Base-by-base conservation (phyloP, 2,888 invertebrate genomes). In the Drosophila birchii region DNA sequence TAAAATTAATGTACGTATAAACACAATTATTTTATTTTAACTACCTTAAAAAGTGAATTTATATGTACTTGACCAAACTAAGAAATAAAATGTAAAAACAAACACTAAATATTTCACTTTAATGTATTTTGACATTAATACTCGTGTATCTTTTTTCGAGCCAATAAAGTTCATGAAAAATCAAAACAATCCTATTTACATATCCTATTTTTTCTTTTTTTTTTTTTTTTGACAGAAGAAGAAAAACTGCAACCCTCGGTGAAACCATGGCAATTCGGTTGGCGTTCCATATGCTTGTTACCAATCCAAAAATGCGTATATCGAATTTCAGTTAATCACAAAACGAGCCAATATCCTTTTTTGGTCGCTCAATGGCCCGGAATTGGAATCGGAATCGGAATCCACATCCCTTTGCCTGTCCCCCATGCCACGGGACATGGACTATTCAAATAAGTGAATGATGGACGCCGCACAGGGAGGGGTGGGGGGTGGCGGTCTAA, bases 371-470 rank as follows among this genome's bases (percentile, higher is more conserved):
- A 63, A 64, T 63, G 63, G 64, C 38, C 63, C 45, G 63, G 45
- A 47, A 61, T 61, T 58, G 18, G 32, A 57, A 32, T 57, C 23
- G 36, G 20, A 57, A 29, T 16, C 57, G 44, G 38, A n/a, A 39
- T 55, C 39, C 43, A 14, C 18, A 11, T 45, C 32, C 47, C 26
- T 16, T 7, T 23, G 29, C 29, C 9, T 9, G 47, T 45, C 16
- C 29, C 47, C 29, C 34, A n/a, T 6, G 26, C 29, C 6, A 11
- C 29, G 7, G 47, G 47, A 47, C 51, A 53, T 8, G 51, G 74
- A 64, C 75, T 73, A 73, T 77, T 60, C 64, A 78, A 70, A 74
- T 67, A 70, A 62, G 68, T 68, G 68, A 68, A 70, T 68, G 68
- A 68, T 68, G 45, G 66, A 56, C 51, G 51, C 23, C 20, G 23